Evolutionary conservation across 1,140 invertebrate genomes (phyloP).

Genomic region (Pantala flavescens): DNA sequence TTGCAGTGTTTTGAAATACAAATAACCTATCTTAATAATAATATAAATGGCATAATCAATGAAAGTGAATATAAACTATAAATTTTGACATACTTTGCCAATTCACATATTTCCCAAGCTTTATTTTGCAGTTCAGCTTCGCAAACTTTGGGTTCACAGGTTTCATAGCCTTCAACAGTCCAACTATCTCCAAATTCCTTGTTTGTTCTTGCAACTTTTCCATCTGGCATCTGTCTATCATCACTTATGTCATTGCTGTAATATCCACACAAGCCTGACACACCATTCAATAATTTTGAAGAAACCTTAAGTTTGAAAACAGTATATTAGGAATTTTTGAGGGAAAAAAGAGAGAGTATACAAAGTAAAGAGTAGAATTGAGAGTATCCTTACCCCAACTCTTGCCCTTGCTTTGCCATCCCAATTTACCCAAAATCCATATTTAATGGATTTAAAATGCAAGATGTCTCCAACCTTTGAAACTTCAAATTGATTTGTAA

Average conservation of each 20-base stretch:
- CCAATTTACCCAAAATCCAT: slow-evolving; percentile 62
- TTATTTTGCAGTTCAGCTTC: slow-evolving; percentile 44
- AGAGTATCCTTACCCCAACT: slow-evolving; percentile 44
- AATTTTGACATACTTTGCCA: slow-evolving; percentile 28
- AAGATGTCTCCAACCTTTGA: slow-evolving; percentile 54
- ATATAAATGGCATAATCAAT: too few relatives aligned
- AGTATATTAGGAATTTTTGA: background rate
- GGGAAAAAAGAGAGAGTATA: too few relatives aligned
- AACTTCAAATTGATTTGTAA: slow-evolving; percentile 49
- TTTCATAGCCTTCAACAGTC: slow-evolving; percentile 41
- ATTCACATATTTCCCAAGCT: slow-evolving; percentile 51
- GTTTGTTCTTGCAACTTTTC: slow-evolving; percentile 45
- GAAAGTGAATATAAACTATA: too few relatives aligned
- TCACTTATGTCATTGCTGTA: slow-evolving; percentile 53
- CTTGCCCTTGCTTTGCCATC: slow-evolving; percentile 56
- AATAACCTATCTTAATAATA: too few relatives aligned
- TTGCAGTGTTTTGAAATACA: too few relatives aligned
- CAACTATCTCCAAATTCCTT: slow-evolving; percentile 65
- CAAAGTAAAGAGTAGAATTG: background rate
- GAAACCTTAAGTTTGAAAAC: slow-evolving; percentile 28
- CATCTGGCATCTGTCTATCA: slow-evolving; percentile 59
- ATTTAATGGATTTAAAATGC: slow-evolving; percentile 51
- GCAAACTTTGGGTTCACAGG: slow-evolving; percentile 45
- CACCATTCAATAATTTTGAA: slow-evolving; percentile 43
- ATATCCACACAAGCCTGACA: slow-evolving; percentile 70